Percentiles rank a stretch among this genome's conserved stretches.
Evolutionary conservation across 1,140 invertebrate genomes (phyloP).

Genomic region (Pissodes strobi): DNA sequence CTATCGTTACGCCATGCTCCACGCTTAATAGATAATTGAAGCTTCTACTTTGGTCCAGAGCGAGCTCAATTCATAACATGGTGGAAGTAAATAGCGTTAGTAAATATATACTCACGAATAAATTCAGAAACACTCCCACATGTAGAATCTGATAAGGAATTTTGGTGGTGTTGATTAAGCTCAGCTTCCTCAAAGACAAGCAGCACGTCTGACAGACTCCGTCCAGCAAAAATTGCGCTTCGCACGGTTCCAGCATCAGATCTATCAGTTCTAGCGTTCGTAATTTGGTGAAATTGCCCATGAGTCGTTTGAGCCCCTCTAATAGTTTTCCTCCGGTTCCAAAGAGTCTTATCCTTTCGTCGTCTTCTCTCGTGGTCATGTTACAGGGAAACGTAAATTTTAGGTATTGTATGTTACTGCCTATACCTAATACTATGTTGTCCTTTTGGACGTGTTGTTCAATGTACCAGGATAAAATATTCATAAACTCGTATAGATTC

Average conservation of each 20-base stretch:
- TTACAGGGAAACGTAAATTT: conserved; percentile 83
- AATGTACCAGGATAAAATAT: conserved; percentile 74
- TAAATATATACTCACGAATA: conserved; percentile 62
- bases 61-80: no score
- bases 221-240: conserved; percentile 74
- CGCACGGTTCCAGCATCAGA: conserved; percentile 73
- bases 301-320: conserved; percentile 70
- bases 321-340: conserved; percentile 78
- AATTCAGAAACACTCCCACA: conserved; percentile 76
- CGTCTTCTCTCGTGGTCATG: conserved; percentile 66
- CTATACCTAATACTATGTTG: conserved; percentile 57
- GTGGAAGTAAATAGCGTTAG: no score
- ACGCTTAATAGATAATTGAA: no score
- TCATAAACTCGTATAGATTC: conserved; percentile 85
- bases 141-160: conserved; percentile 75
- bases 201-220: conserved; percentile 71
- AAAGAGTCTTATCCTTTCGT: conserved; percentile 67
- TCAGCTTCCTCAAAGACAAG: conserved; percentile 66
- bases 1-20: no score
- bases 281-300: conserved; percentile 70
- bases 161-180: conserved; percentile 77
- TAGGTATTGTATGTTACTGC: conserved; percentile 64
- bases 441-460: conserved; percentile 56
- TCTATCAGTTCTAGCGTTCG: conserved; percentile 73
- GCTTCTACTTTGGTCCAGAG: no score